Conservation (phyloP, 2,797 vertebrate species). For the Caiman crocodilus region DNA sequence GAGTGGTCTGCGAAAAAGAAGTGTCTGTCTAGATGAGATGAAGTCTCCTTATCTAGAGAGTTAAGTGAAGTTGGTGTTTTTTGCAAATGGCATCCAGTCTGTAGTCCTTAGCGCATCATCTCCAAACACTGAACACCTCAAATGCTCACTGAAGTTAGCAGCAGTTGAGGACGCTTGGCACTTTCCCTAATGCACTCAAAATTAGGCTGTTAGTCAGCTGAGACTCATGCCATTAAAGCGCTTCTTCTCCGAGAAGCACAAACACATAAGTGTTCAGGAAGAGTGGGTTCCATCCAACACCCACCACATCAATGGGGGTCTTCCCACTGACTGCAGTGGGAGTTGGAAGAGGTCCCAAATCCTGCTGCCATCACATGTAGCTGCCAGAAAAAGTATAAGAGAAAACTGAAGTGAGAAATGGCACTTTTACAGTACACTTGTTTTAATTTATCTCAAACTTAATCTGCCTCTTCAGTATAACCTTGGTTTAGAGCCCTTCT, state of each 20-base stretch:
- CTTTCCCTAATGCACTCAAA: background rate
- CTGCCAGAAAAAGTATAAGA: background rate
- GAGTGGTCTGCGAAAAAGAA: background rate
- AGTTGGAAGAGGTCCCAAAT: background rate
- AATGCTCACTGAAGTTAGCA: rapidly evolving
- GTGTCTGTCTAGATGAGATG: background rate
- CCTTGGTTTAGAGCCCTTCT: background rate
- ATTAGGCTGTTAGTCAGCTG: background rate
- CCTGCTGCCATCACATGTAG: background rate
- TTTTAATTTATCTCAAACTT: background rate
- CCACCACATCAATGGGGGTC: background rate
- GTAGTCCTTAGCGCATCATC: constrained; percentile 2
- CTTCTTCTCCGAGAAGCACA: background rate
- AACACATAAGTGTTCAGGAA: background rate
- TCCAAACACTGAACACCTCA: background rate
- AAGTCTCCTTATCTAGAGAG: background rate
- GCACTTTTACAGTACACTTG: background rate
- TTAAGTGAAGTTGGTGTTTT: constrained; percentile 17
- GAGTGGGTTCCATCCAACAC: background rate
- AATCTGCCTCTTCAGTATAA: background rate
- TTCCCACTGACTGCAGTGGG: background rate
- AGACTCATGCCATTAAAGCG: background rate
- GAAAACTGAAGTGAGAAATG: background rate
- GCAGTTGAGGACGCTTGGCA: background rate
- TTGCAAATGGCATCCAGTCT: constrained; percentile 32